Evolutionary conservation across 2,113 vertebrate genomes (phyloP).

Genomic region (Mustela lutreola): DNA sequence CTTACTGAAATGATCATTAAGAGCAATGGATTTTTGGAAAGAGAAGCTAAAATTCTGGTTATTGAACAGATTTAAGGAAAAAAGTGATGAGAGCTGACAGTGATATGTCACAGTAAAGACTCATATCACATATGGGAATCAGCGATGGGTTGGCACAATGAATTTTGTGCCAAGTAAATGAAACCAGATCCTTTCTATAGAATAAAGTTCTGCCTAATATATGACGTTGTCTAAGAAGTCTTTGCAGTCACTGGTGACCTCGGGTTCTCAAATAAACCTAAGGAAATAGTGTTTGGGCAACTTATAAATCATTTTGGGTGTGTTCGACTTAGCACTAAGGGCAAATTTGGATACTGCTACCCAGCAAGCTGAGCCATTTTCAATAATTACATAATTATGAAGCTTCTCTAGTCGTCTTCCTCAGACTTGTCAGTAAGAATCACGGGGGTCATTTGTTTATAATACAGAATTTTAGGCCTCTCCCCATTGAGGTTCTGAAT

Average conservation of each 20-base stretch:
- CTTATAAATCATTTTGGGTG: not conserved
- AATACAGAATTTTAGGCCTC: not conserved
- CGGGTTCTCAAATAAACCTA: not conserved
- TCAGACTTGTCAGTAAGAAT: not conserved
- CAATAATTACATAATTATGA: not conserved
- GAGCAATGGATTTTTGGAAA: not conserved
- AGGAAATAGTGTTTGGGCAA: not conserved
- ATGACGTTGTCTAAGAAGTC: not conserved
- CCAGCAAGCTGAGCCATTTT: not conserved
- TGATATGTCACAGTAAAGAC: not conserved
- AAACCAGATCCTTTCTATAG: not conserved
- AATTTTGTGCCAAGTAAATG: slow-evolving; percentile 6
- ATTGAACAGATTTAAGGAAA: not conserved
- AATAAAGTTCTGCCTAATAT: not conserved
- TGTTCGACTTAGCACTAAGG: not conserved
- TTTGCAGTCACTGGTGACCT: slow-evolving; percentile 12
- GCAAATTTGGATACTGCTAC: not conserved
- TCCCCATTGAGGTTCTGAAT: not conserved
- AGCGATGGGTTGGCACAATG: not conserved
- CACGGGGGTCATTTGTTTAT: not conserved
- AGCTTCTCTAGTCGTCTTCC: not conserved
- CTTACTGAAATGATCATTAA: slow-evolving; percentile 16
- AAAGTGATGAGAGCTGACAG: not conserved
- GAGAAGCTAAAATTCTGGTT: slow-evolving; percentile 2
- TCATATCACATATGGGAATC: not conserved